These are phyloP conservation scores for Diadema setosum DNA, from an alignment of 35 echinoderm and acorn worm genomes.

Conservation along the genomic window DNA sequence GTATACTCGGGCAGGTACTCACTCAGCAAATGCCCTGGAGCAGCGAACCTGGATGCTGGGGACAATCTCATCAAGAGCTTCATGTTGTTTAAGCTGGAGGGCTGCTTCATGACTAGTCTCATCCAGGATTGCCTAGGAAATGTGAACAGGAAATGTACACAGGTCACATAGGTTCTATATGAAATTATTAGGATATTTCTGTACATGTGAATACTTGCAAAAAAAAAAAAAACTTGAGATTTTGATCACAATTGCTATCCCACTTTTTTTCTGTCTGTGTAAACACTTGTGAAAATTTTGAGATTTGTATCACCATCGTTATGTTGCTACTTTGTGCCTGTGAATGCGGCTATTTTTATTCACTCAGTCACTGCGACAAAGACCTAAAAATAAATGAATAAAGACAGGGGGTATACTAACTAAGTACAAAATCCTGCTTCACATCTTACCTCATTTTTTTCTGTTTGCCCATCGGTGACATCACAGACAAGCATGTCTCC, in stretches of 20 bases:
- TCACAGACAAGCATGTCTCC: neutral
- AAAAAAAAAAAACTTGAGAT: too few relatives aligned
- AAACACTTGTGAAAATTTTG: too few relatives aligned
- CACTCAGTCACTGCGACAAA: too few relatives aligned
- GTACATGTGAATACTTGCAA: neutral
- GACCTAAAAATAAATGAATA: too few relatives aligned
- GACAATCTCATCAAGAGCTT: neutral
- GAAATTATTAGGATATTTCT: neutral
- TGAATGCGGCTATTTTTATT: too few relatives aligned
- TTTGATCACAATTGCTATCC: too few relatives aligned
- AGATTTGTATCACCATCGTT: too few relatives aligned
- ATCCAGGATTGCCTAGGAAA: neutral
- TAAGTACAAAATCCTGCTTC: too few relatives aligned
- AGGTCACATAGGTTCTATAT: neutral
- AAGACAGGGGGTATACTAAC: too few relatives aligned
- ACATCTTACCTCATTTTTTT: neutral
- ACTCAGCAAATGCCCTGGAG: constrained; percentile 2
- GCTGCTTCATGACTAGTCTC: neutral
- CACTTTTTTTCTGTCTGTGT: too few relatives aligned
- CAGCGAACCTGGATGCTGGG: neutral
- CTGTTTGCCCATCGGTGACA: neutral
- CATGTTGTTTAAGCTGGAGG: neutral
- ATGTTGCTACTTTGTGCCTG: too few relatives aligned
- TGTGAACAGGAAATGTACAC: neutral
- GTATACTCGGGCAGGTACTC: too few relatives aligned